Conservation (phyloP, 2,888 invertebrate species). For the Reticulitermes lucifugus region DNA sequence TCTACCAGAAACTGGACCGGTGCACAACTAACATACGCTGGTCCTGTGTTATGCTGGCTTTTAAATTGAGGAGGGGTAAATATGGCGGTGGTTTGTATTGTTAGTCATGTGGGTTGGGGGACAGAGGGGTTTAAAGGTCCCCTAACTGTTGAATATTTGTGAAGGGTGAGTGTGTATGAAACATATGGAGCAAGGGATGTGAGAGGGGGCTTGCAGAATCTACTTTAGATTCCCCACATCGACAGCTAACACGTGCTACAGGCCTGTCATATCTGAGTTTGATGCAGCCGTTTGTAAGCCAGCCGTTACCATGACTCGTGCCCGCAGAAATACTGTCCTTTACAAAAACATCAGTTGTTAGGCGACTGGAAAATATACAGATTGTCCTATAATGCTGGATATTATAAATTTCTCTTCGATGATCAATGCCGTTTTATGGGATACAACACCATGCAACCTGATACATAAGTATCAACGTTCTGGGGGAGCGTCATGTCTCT, state of each 20-base stretch:
- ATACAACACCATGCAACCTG: no score
- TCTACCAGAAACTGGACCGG: slow-evolving; percentile 12
- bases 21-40: neutral
- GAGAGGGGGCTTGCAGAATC: slow-evolving; percentile 1
- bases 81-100: slow-evolving; percentile 11
- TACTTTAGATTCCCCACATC: neutral
- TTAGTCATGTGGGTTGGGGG: neutral
- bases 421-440: no score
- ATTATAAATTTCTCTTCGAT: no score
- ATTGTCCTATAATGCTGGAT: no score
- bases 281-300: slow-evolving; percentile 31
- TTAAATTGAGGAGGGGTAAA: slow-evolving; percentile 29
- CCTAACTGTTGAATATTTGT: slow-evolving; percentile 25
- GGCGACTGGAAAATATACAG: no score
- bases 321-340: neutral
- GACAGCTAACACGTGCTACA: slow-evolving; percentile 25
- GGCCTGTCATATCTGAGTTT: neutral
- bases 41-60: slow-evolving; percentile 27
- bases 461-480: no score
- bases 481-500: no score
- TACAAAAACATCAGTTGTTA: neutral
- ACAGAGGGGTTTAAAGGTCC: slow-evolving; percentile 1
- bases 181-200: slow-evolving; percentile 27
- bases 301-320: slow-evolving; percentile 38
- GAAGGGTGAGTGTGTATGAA: slow-evolving; percentile 18